Conservation (phyloP, 2,797 vertebrate genomes). For the Phrynocephalus forsythii region DNA sequence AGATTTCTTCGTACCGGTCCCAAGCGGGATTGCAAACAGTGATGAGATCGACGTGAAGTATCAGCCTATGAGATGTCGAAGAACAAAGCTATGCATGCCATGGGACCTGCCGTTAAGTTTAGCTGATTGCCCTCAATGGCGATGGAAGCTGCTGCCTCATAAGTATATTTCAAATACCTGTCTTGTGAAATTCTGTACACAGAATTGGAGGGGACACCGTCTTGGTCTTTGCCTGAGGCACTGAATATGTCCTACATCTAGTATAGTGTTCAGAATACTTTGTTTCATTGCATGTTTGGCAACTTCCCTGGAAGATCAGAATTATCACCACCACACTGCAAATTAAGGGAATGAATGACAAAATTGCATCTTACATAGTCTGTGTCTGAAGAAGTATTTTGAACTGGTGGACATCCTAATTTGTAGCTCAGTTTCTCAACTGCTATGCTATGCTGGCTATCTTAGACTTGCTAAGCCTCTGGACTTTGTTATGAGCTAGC, state of each 20-base stretch:
- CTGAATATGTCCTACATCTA: neutral
- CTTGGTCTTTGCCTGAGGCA: neutral
- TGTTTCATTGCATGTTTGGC: neutral
- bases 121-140: neutral
- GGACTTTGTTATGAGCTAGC: slow-evolving; percentile 10
- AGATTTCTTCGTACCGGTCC: too few relatives aligned
- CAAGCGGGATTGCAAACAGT: too few relatives aligned
- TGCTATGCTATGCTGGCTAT: neutral
- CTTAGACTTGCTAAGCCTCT: neutral
- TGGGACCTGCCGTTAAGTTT: neutral
- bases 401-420: neutral
- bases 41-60: too few relatives aligned
- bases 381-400: neutral
- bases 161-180: neutral
- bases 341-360: neutral
- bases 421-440: neutral
- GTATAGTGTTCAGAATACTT: slow-evolving; percentile 3
- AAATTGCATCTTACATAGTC: neutral
- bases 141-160: neutral
- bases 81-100: neutral
- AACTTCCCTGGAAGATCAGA: neutral
- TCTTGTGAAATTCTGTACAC: neutral
- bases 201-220: neutral
- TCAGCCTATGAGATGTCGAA: neutral
- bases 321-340: neutral